These are phyloP conservation scores for Nycticebus coucang DNA, from an alignment of 2,113 vertebrate genomes.

Conservation along the genomic window DNA sequence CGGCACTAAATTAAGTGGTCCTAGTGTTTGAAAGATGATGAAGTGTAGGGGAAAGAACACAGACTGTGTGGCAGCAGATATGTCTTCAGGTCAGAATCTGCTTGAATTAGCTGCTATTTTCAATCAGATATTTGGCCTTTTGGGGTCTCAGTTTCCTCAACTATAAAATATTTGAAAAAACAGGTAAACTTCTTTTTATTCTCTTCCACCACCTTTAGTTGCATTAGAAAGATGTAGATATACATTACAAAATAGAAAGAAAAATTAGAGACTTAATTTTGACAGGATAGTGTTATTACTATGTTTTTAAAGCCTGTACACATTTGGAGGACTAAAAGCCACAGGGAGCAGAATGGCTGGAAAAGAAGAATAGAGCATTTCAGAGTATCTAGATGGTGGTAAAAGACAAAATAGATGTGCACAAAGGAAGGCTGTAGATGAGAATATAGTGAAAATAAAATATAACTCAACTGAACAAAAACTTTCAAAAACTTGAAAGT, in stretches of 20 bases:
- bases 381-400: background rate
- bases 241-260: background rate
- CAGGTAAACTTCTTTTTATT: background rate
- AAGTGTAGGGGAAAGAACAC: background rate
- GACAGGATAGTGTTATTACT: background rate
- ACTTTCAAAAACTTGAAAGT: background rate
- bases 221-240: background rate
- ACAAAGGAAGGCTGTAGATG: background rate
- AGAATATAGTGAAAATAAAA: background rate
- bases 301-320: background rate
- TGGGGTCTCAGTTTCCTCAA: background rate
- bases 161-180: background rate
- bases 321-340: background rate
- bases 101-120: background rate
- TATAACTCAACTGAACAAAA: background rate
- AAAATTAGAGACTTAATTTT: background rate
- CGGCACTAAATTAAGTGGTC: background rate
- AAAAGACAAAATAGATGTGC: background rate
- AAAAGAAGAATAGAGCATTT: background rate
- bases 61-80: background rate
- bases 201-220: background rate
- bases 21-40: slow-evolving; percentile 22
- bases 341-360: background rate
- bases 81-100: background rate
- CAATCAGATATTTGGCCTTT: background rate